Base-by-base conservation (phyloP, 2,888 invertebrate genomes). In the Acleris emargana region DNA sequence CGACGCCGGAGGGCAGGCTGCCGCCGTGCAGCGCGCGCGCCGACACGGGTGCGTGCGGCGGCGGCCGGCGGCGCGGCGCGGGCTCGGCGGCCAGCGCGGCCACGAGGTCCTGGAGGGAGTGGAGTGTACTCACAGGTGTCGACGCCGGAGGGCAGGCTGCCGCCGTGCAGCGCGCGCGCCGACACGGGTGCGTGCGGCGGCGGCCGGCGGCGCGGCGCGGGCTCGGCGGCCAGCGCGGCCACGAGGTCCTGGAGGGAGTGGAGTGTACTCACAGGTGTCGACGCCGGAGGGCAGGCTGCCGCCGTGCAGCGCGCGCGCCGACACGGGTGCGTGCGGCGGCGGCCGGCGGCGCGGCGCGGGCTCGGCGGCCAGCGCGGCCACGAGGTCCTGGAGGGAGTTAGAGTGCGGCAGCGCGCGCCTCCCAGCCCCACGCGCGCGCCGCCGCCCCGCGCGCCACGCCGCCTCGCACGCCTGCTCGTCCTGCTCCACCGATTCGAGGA, bases 401-500 rank as follows among this genome's bases (percentile, higher is more conserved):
- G 93, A 93, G 84, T 93, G 94, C 76, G 93, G 84, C 78, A 89
- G 82, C 83, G 81, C 87, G 76, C 81, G 84, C 77, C 69, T 80
- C 67, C 69, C 75, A 88, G 70, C 78, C 82, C 68, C 80, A 76
- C 67, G 72, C 72, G 91, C 67, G 77, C 52, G 69, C 70, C 70
- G 71, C 78, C 80, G 72, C 81, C 88, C 73, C 91, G 84, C 67
- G 86, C 88, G 60, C 93, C 93, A 92, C 61, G 93, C 93, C 70
- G 92, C 94, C 72, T 92, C 87, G 71, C 93, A 91, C 72, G 93
- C 94, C 69, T 94, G 93, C 79, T 96, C 95, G 86, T 96, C 95
- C 78, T 95, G 95, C 84, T 97, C 96, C 72, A 95, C 96, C 83
- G 96, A 95, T 79, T 95, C 94, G 72, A 97, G 91, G 80, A 97